A percentile compares a stretch with the other conserved stretches of the same genome.
Evolutionary conservation across 2,113 vertebrate species (phyloP).

Genomic region (Polyodon spathula): DNA sequence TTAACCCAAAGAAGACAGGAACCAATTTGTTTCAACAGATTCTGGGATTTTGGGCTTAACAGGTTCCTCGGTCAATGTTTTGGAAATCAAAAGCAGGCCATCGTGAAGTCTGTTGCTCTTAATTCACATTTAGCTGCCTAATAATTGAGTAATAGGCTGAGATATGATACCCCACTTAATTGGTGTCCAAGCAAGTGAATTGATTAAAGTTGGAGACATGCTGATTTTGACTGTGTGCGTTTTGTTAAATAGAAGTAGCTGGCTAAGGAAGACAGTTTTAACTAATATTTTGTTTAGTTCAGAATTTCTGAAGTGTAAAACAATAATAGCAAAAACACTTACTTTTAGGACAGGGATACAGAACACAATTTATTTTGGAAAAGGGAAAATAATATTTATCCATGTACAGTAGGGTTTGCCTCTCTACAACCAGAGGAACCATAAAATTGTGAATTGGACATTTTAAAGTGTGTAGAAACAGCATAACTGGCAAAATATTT

Average conservation of each 20-base stretch:
- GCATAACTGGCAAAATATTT: too few relatives aligned
- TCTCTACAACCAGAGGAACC: too few relatives aligned
- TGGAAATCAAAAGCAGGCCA: background rate
- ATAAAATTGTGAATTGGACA: too few relatives aligned
- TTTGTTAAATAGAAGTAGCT: background rate
- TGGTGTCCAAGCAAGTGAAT: background rate
- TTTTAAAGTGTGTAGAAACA: too few relatives aligned
- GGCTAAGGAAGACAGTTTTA: too few relatives aligned
- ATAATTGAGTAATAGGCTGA: background rate
- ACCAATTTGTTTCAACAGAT: background rate
- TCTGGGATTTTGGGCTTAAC: background rate
- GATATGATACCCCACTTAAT: background rate
- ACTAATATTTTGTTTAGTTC: too few relatives aligned
- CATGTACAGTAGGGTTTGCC: too few relatives aligned
- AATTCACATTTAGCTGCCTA: slow-evolving; percentile 3
- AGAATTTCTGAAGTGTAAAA: too few relatives aligned
- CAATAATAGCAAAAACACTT: too few relatives aligned
- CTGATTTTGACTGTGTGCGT: background rate
- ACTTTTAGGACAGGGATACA: too few relatives aligned
- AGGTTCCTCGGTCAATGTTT: background rate
- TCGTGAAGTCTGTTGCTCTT: background rate
- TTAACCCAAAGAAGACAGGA: slow-evolving; percentile 8
- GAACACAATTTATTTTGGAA: too few relatives aligned
- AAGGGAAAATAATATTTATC: too few relatives aligned
- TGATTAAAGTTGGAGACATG: background rate